Percentiles rank a stretch among this genome's conserved stretches.
These are phyloP conservation scores for Phoeniculus purpureus DNA, from an alignment of 2,797 vertebrate genomes.

Conservation along the genomic window DNA sequence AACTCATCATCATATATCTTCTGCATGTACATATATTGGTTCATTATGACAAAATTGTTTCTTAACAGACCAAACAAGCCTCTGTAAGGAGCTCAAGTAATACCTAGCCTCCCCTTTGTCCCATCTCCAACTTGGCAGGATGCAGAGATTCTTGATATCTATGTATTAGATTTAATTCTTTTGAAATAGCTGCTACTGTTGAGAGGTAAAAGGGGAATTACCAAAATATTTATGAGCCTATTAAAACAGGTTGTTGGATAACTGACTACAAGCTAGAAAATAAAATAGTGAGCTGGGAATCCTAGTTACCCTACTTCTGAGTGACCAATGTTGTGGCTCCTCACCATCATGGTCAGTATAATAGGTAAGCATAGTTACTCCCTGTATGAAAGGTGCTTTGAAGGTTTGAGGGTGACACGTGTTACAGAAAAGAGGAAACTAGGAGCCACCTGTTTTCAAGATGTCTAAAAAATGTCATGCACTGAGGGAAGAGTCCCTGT, in stretches of 20 bases:
- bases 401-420: accelerated
- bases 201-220: background rate
- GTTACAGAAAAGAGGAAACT: background rate
- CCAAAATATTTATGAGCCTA: background rate
- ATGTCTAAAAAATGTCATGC: accelerated
- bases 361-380: background rate
- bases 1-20: background rate
- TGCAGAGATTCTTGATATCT: background rate
- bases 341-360: background rate
- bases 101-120: background rate
- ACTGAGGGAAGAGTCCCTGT: background rate
- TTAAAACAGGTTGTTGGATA: background rate
- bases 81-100: background rate
- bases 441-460: background rate
- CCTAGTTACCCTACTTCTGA: background rate
- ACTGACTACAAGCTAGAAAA: background rate
- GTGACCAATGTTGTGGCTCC: background rate
- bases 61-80: background rate
- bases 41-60: background rate
- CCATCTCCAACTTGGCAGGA: background rate
- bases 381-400: background rate
- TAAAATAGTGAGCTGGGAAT: background rate
- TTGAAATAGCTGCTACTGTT: background rate
- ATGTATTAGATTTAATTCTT: background rate
- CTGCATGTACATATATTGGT: background rate